Base-by-base conservation (phyloP, 2,113 vertebrate species). In the Peromyscus polionotus region DNA sequence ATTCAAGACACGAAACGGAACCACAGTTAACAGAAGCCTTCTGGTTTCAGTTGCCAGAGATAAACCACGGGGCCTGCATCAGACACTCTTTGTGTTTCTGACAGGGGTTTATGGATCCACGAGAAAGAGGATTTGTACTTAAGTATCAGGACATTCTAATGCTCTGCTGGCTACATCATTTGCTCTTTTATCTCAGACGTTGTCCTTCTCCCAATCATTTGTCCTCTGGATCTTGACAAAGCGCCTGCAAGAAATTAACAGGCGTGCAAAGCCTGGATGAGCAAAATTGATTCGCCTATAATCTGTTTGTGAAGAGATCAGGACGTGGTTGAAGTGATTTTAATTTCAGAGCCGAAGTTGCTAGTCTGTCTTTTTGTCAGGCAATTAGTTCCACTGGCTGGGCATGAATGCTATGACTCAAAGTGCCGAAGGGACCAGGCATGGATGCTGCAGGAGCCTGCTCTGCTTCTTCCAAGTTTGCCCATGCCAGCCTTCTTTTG, bases 351-450 rank as follows among this genome's bases (percentile, higher is more conserved):
- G 95, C 96, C 68, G 81, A 73, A 94, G 97, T 95, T 1, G 42
- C 96, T 93, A 67, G 96, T 96, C 97, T 94, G 96, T 97, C 96
- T 97, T 95, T 98, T 96, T 98, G 97, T 98, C 97, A 98, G 96
- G 94, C 91, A 97, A 95, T 98, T 97, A 97, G 97, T 97, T 98
- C 98, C 95, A 61, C 72, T 92, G 95, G 68, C 97, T 97, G 91
- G 96, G 95, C 83, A 79, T 79, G 95, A 96, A 91, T 63, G 96
- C 93, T 3, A 0, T 2, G 75, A 33, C 14, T 83, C 84, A 31
- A 4, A 33, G 63, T 7, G 80, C 96, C 0, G 1, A 7, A n/a
- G 76, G 90, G 88, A 13, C 22, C 39, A 5, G 85, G 67, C 75
- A 59, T 1, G 88, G 65, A 80, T 67, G 67, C 0, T 0, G 59